Base-by-base conservation (phyloP, 1,140 invertebrate genomes). In the Lepidotrigona ventralis region DNA sequence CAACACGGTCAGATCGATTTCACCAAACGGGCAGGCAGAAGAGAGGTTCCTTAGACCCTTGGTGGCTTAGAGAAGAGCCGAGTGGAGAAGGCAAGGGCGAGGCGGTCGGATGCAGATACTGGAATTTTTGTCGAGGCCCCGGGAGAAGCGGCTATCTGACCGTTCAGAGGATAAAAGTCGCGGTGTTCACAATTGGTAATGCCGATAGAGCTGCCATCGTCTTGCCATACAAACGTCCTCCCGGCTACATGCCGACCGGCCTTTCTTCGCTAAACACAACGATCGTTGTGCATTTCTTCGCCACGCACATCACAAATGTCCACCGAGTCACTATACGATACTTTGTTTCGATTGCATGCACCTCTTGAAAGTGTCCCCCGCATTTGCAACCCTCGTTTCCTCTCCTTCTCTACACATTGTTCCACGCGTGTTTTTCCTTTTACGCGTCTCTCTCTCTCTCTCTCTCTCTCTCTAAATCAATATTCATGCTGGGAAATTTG, bases 161-260 rank as follows among this genome's bases (percentile, higher is more conserved):
- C n/a, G 17, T 53, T 69, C 21, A 64, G 66, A 82, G 86, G 87
- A 88, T 89, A 89, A 92, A 91, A 88, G 83, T 89, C 72, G 51
- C 71, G 69, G 74, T 68, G 86, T 87, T 88, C 85, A 84, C 83
- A 88, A 88, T 84, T 86, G 88, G 85, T 89, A 91, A 80, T 85
- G 78, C 84, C 92, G 91, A 93, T 93, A 93, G 91, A 93, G 88
- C 93, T 94, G 92, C 92, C 92, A 94, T 90, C 91, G 88, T 90
- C 87, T 92, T 93, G 90, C 92, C 90, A 93, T 94, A 93, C 92
- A 94, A 94, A 93, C 91, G 91, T 93, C 93, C 85, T 86, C 86
- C 73, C 83, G 89, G 90, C 90, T 92, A 92, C 88, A 91, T 89
- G 90, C 87, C 14, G 56, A 82, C 84, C 78, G 87, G 79, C 81